A percentile compares a stretch with the other conserved stretches of the same genome.
Conservation (phyloP, 2,888 invertebrate genomes). For the Phlogophora meticulosa region DNA sequence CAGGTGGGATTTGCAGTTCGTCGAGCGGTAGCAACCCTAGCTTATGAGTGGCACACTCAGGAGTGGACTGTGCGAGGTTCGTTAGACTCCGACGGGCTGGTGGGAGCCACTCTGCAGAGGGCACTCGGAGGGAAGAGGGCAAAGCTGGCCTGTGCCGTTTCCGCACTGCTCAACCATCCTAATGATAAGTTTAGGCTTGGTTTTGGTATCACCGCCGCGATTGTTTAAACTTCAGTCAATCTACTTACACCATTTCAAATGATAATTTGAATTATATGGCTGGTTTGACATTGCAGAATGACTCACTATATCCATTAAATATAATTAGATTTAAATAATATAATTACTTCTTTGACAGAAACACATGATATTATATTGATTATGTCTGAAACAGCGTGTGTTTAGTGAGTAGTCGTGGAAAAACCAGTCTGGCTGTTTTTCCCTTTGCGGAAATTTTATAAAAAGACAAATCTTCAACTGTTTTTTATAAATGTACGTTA, state of each 20-base stretch:
- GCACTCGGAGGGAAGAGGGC: conserved; percentile 82
- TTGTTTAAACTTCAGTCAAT: conserved; percentile 68
- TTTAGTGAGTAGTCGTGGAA: conserved; percentile 5
- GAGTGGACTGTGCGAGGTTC: conserved; percentile 86
- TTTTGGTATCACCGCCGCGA: conserved; percentile 84
- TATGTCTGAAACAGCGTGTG: neutral
- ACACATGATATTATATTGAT: conserved; percentile 16
- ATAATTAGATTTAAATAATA: conserved; percentile 6
- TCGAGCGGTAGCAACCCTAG: conserved; percentile 84
- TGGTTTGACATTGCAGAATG: neutral
- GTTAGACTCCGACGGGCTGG: conserved; percentile 86
- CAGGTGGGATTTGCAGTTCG: conserved; percentile 85
- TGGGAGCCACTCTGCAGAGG: conserved; percentile 85
- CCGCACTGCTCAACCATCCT: conserved; percentile 88
- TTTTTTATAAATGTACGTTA: neutral
- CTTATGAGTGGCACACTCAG: conserved; percentile 84
- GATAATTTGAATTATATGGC: conserved; percentile 3
- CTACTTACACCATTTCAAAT: conserved; percentile 13
- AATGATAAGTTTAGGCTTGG: conserved; percentile 88
- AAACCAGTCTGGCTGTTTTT: neutral
- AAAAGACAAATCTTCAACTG: neutral
- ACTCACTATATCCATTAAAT: conserved; percentile 2
- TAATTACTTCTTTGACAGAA: conserved; percentile 26
- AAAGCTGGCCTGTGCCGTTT: conserved; percentile 83
- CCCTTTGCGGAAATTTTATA: neutral